Percentiles rank a stretch among this genome's conserved stretches.
These are phyloP conservation scores for Polypedilum pembai DNA, from an alignment of 1,140 invertebrate species.

Conservation along the genomic window DNA sequence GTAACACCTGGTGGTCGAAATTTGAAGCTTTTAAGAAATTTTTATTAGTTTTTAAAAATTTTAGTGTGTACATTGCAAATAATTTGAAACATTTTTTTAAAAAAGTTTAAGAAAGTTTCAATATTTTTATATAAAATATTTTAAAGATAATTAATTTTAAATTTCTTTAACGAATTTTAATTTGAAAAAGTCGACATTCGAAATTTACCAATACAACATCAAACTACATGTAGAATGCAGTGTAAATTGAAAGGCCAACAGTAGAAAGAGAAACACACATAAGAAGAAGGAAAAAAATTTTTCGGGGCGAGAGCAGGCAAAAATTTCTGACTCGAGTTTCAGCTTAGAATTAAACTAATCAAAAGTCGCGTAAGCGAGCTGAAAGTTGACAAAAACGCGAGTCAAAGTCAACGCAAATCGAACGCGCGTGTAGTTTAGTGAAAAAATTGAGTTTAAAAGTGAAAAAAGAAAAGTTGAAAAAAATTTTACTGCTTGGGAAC, in stretches of 20 bases:
- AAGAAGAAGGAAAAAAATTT: constrained; percentile 2
- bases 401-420: neutral
- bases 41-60: neutral
- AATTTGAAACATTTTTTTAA: too few species aligned
- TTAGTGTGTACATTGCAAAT: too few species aligned
- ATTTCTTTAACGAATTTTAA: too few species aligned
- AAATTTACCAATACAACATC: neutral
- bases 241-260: neutral
- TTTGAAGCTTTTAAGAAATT: neutral
- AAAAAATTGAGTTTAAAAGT: neutral
- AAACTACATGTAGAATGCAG: neutral
- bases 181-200: neutral
- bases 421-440: neutral
- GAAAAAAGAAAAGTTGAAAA: neutral
- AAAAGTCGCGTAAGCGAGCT: neutral
- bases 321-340: constrained; percentile 1
- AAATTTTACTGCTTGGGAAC: neutral
- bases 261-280: constrained; percentile 12
- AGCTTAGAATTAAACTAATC: neutral
- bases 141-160: too few species aligned
- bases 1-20: neutral
- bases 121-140: too few species aligned
- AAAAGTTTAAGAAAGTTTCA: too few species aligned
- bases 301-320: constrained; percentile 11
- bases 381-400: neutral